Evolutionary conservation across 2,888 invertebrate genomes (phyloP), one percentile per base, ranked within the genome.

Genomic region (Philaethria dido): DNA sequence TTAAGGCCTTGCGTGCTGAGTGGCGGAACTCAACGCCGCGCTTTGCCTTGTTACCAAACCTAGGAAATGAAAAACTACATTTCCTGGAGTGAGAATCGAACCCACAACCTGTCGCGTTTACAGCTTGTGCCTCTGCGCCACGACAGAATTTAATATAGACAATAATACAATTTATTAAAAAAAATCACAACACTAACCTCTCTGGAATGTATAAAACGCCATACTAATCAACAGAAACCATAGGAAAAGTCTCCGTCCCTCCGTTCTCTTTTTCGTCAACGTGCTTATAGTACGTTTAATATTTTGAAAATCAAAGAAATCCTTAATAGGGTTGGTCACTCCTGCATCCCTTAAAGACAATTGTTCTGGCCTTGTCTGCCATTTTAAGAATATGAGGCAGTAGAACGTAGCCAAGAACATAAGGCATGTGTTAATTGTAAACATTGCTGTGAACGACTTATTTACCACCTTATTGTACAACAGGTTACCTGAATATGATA

Each of bases 171-270:
- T n/a, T n/a, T 33, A 33, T 1, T 6, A 33, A 33, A 33, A 5
- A 9, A 33, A 8, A 8, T 8, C 33, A 33, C 20, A 77, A 33
- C 20, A 77, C 78, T 74, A 73, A 94, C 94, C 94, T 80, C 97
- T 93, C 83, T 97, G 97, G 80, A 97, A 97, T 59, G 96, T 96
- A 76, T 97, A 97, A 60, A 96, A 89, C 0, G 94, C 95, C 96
- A 97, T 96, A 18, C 95, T 94, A 11, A 95, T 76, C 13, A 97
- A 93, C n/a, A 97, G 83, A 44, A 96, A 88, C 85, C 95, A 93
- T 3, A 97, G 83, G 73, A 95, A 95, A 39, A 93, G 78, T 71
- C 96, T 93, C 11, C 94, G 87, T 69, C 94, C 93, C 5, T 93
- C 89, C 0, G 87, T 78, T 13, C 97, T 91, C 54, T 85, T 91